Evolutionary conservation across 2,888 invertebrate genomes (phyloP), one percentile per base, ranked within the genome.

Genomic region (Phaonia tiefii): DNA sequence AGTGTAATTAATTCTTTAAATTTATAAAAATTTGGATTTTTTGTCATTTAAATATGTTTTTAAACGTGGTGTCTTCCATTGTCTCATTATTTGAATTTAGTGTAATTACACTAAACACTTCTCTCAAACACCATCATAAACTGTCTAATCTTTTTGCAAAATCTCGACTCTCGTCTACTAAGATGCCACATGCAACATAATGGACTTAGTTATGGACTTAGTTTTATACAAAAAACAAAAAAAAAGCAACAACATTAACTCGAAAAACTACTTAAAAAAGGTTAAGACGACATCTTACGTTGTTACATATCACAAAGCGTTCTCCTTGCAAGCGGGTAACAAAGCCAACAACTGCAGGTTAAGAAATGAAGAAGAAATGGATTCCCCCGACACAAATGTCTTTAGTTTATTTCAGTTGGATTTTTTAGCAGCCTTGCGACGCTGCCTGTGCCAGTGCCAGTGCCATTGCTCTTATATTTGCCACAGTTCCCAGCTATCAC

Each of bases 381-480:
- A 73, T 75, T 81, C 75, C 67, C 78, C 39, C 67, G 71, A 78
- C 78, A 81, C 75, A 81, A 75, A 81, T 78, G 75, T 81, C 49
- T 76, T 75, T 77, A 65, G 46, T 56, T 67, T 60, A 70, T 58
- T 73, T 60, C 58, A 67, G 20, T 63, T 44, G 37, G 39, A 39
- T n/a, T 42, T 70, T 71, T 39, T 8, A n/a, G n/a, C n/a, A n/a
- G 51, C 46, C 22, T 17, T 60, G 31, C n/a, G 22, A n/a, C n/a
- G 37, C 25, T 22, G n/a, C n/a, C n/a, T n/a, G n/a, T n/a, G 44
- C 15, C 31, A 10, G 11, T 74, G 44, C 66, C n/a, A n/a, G n/a
- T 37, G 37, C 25, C 7, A 13, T 15, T 60, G 37, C 17, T 25
- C 39, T 58, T 31, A 8, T n/a, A 58, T n/a, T 15, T 37, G 44